These are phyloP conservation scores for Sipha flava DNA, from an alignment of 1,140 invertebrate species.

Conservation along the genomic window DNA sequence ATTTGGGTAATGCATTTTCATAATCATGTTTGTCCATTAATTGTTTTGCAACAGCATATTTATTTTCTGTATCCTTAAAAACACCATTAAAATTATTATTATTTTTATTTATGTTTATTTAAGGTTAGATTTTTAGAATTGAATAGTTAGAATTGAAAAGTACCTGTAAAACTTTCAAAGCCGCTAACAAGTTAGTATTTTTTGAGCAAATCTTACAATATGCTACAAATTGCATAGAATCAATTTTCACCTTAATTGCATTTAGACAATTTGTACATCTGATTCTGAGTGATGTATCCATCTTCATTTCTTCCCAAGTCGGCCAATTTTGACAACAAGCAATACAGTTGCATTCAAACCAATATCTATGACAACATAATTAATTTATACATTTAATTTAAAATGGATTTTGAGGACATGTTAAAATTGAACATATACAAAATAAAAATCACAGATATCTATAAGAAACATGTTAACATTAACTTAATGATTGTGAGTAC, in stretches of 20 bases:
- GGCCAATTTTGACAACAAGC: slow-evolving; percentile 79
- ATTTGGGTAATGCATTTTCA: slow-evolving; percentile 56
- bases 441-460: no score
- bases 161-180: slow-evolving; percentile 58
- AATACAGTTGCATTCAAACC: slow-evolving; percentile 76
- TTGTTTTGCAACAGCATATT: slow-evolving; percentile 56
- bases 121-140: no score
- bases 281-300: slow-evolving; percentile 45
- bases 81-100: background rate
- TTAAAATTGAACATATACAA: no score
- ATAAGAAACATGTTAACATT: no score
- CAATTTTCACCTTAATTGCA: slow-evolving; percentile 53
- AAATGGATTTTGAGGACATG: no score
- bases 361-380: slow-evolving; percentile 55
- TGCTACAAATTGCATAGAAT: slow-evolving; percentile 60
- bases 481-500: no score
- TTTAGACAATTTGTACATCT: slow-evolving; percentile 53
- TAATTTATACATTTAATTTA: background rate
- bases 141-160: no score
- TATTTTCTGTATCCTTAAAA: slow-evolving; percentile 62
- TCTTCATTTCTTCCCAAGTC: slow-evolving; percentile 60
- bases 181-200: slow-evolving; percentile 64
- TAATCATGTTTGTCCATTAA: slow-evolving; percentile 56
- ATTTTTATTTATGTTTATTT: no score
- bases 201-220: slow-evolving; percentile 60